Conservation (phyloP, 1,140 invertebrate species). For the Drosophila pseudoananassae region DNA sequence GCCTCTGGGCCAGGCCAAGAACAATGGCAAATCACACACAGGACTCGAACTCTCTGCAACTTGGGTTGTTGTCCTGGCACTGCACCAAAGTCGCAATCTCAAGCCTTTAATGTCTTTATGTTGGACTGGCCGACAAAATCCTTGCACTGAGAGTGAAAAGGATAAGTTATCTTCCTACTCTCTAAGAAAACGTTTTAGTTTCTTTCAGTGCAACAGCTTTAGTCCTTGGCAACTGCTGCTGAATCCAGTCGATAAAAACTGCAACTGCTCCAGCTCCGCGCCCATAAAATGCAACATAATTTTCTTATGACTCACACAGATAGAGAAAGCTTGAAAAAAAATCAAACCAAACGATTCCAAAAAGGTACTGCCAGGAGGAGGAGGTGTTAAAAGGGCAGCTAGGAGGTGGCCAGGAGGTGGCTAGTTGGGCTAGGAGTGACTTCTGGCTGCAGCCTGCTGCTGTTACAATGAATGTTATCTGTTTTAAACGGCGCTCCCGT, state of each 20-base stretch:
- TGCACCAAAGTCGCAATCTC: conserved; percentile 60
- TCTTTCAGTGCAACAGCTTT: neutral
- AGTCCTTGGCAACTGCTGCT: conserved; percentile 32
- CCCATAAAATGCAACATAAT: conserved; percentile 81
- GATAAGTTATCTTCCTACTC: too few species aligned
- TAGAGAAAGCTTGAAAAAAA: conserved; percentile 13
- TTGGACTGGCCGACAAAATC: conserved; percentile 9
- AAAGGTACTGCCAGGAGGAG: conserved; percentile 1
- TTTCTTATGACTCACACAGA: conserved; percentile 78
- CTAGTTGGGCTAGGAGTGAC: too few species aligned
- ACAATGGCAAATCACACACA: conserved; percentile 60
- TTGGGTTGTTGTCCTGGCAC: conserved; percentile 53
- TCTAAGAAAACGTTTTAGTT: neutral
- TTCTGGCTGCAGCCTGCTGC: conserved; percentile 11
- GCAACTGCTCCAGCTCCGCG: conserved; percentile 37
- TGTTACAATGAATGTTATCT: conserved; percentile 80
- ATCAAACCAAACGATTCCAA: conserved; percentile 34
- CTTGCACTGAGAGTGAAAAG: conserved; percentile 2
- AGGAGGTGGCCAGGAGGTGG: neutral
- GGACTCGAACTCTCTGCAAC: neutral
- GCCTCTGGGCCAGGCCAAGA: conserved; percentile 38
- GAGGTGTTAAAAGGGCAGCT: conserved; percentile 13
- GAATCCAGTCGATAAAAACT: conserved; percentile 69
- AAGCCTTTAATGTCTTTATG: conserved; percentile 71
- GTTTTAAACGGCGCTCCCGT: conserved; percentile 72